Evolutionary conservation across 2,113 vertebrate species (phyloP).

Genomic region (Anser cygnoides): DNA sequence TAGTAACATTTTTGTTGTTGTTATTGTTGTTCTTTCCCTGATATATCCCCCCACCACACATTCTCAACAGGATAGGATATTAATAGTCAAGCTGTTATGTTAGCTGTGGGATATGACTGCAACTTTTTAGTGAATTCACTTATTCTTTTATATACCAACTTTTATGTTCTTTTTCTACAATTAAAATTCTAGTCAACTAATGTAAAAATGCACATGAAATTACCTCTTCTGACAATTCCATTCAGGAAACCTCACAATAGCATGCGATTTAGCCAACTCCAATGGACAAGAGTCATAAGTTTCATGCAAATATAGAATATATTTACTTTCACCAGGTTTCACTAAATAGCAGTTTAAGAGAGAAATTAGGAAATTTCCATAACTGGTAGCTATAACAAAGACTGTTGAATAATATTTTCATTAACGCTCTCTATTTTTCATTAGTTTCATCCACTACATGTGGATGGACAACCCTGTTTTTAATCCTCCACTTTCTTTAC

Average conservation of each 20-base stretch:
- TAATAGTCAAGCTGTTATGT: not conserved
- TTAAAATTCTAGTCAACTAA: not conserved
- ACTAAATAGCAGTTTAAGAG: not conserved
- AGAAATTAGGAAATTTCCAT: not conserved
- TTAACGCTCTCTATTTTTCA: not conserved
- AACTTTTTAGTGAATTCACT: not conserved
- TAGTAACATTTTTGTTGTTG: not conserved
- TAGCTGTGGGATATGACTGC: not conserved
- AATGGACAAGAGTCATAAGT: not conserved
- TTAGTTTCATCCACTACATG: not conserved
- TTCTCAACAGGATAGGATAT: rapidly evolving
- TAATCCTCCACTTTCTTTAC: not conserved
- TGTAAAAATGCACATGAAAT: not conserved
- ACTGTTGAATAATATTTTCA: not conserved
- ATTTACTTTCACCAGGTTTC: not conserved
- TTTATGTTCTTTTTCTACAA: not conserved
- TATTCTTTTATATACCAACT: not conserved
- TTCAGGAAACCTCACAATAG: not conserved
- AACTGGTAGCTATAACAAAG: not conserved
- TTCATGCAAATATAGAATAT: not conserved
- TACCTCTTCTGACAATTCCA: not conserved
- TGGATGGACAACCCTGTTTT: not conserved
- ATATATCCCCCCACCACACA: rapidly evolving
- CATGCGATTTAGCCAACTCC: not conserved
- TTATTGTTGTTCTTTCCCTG: not conserved